Evolutionary conservation across 2,113 vertebrate genomes (phyloP).

Genomic region (Engystomops pustulosus): DNA sequence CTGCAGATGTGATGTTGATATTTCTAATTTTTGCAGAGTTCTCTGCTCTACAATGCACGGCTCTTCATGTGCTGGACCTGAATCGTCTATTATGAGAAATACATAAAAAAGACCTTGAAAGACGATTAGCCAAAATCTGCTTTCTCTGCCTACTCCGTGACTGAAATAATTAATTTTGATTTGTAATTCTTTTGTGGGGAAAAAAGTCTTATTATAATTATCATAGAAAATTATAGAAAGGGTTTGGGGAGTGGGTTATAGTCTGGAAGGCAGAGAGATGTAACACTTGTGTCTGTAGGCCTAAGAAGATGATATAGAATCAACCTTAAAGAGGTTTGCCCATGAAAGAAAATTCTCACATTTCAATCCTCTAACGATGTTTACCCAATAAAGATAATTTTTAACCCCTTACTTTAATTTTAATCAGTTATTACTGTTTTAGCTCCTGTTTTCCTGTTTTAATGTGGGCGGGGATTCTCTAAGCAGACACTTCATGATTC

Average conservation of each 20-base stretch:
- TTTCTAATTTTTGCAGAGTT: conserved; percentile 47
- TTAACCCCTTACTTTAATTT: no score
- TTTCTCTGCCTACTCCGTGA: conserved; percentile 1
- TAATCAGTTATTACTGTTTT: no score
- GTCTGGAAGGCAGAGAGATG: neutral
- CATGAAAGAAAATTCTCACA: no score
- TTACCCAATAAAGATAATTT: no score
- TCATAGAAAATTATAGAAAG: neutral
- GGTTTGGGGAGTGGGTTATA: neutral
- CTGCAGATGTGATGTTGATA: conserved; percentile 50
- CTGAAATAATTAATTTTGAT: conserved; percentile 33
- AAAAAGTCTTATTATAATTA: conserved; percentile 11
- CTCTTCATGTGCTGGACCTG: conserved; percentile 39
- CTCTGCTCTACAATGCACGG: conserved; percentile 32
- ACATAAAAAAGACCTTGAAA: conserved; percentile 11
- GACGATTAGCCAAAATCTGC: neutral
- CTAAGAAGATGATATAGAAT: neutral
- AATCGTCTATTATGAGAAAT: conserved; percentile 12
- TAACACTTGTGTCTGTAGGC: neutral
- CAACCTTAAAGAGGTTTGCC: no score
- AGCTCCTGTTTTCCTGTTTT: no score
- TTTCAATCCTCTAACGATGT: no score
- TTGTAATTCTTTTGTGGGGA: neutral
- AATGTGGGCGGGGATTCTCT: no score
- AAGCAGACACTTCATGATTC: no score